Base-by-base conservation (phyloP, 92 coral and sea anemone species). In the Heteractis magnifica region DNA sequence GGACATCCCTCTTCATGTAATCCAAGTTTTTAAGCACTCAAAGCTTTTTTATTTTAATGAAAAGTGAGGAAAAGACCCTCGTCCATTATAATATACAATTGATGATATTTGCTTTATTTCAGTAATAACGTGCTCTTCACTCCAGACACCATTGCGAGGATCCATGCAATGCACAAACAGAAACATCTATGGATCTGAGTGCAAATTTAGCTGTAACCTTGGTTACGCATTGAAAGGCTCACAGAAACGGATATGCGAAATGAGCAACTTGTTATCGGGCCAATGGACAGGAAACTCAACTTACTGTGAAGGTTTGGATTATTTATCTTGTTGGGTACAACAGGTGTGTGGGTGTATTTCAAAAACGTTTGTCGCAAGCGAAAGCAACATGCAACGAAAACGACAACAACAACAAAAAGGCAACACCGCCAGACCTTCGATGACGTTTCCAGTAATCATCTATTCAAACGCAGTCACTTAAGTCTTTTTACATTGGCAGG, bases 271-370 rank as follows among this genome's bases (percentile, higher is more conserved):
- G 4, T 68, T 86, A 55, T 26, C 76, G 21, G 92, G 92, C 5
- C 74, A 62, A 41, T 91, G 94, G 94, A 88, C 94, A 50, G 94
- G 92, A 65, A 83, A 71, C 41, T 81, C 81, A 65, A 80, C 90
- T 6, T 77, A 68, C 51, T 91, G 94, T 48, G 51, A 75, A 70
- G 82, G 76, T 71, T 52, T 51, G 82, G 16, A 68, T 21, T 34
- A 34, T 34, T 34, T 34, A 34, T 34, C 44, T 34, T 34, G 10
- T 10, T 7, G 0, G 15, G 23, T 26, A 26, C 9, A 68, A 68
- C 6, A 26, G 4, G 3, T 68, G 20, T 68, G 49, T 14, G 8
- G 6, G 23, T 34, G 44, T 34, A 34, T 34, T 34, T 34, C 44
- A 34, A 34, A 34, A 34, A 34, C 44, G 3, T 34, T 34, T 34